Evolutionary conservation across 2,113 vertebrate genomes (phyloP), one percentile per base, ranked within the genome.

Genomic region (Lasiurus borealis): DNA sequence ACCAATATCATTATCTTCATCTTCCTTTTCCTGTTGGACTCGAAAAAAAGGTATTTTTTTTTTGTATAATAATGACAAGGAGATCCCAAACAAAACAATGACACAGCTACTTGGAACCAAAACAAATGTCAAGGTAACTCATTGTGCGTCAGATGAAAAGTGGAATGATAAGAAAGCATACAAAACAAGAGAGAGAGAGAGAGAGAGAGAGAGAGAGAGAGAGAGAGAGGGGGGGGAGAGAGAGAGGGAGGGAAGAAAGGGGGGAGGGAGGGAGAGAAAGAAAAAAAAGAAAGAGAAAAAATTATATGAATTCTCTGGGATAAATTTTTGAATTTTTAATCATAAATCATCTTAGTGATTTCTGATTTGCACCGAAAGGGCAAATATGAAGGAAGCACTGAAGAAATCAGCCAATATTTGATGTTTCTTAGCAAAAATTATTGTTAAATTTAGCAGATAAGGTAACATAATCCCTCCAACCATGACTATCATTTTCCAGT

Each of bases 101-200:
- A 34, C 59, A 57, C 3, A 80, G 95, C 76, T 75, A 68, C 77
- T 71, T 77, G n/a, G 27, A 93, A 87, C n/a, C 31, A 84, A 93
- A 93, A 88, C 48, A 75, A 90, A 93, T 73, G 40, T 88, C 54
- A 96, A 92, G 27, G 27, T 21, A 95, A 91, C n/a, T 87, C 64
- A 82, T 48, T 2, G 9, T 84, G 34, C 44, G 31, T 85, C 66
- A 85, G 54, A 82, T 8, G 21, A n/a, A 78, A 64, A 84, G 57
- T 9, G 5, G 40, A 87, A 84, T 34, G 29, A 34, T 86, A 68
- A 19, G 19, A 48, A 85, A 78, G 4, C 21, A 64, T n/a, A 89
- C 11, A 10, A 31, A 93, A 85, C 11, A 89, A 62, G 64, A 69
- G 8, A 27, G 8, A 6, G 52, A 18, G 52, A 18, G 14, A 50